A percentile compares a stretch with the other conserved stretches of the same genome.
Conservation (phyloP, 2,113 vertebrate genomes). For the Anser cygnoides region DNA sequence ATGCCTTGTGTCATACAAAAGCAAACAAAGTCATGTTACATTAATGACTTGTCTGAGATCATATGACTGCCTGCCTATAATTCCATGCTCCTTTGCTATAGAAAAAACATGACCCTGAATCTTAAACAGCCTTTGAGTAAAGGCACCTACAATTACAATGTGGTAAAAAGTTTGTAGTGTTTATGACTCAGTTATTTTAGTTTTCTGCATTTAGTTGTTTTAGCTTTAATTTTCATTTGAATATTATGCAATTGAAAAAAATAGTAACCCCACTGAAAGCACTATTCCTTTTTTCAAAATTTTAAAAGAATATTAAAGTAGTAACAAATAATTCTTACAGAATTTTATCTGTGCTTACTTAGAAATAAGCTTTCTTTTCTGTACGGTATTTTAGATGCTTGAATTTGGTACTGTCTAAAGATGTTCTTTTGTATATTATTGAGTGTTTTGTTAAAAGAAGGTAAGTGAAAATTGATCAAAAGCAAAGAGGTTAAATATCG, state of each 20-base stretch:
- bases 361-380: background rate
- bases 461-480: background rate
- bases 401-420: background rate
- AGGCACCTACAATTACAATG: conserved; percentile 30
- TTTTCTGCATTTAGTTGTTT: background rate
- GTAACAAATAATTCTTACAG: background rate
- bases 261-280: background rate
- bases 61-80: conserved; percentile 77
- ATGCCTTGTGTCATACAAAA: conserved; percentile 91
- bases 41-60: conserved; percentile 75
- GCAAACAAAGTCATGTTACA: conserved; percentile 85
- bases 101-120: conserved; percentile 72
- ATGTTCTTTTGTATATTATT: background rate
- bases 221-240: background rate
- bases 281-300: background rate
- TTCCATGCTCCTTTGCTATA: conserved; percentile 78
- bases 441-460: background rate
- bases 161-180: conserved; percentile 5
- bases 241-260: background rate
- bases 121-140: conserved; percentile 59
- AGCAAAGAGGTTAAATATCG: background rate
- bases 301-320: background rate
- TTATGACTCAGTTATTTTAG: conserved; percentile 44
- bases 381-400: background rate
- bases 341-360: background rate